These are phyloP conservation scores for Ctenodactylus gundi DNA, from an alignment of 2,113 vertebrate species.

Conservation along the genomic window DNA sequence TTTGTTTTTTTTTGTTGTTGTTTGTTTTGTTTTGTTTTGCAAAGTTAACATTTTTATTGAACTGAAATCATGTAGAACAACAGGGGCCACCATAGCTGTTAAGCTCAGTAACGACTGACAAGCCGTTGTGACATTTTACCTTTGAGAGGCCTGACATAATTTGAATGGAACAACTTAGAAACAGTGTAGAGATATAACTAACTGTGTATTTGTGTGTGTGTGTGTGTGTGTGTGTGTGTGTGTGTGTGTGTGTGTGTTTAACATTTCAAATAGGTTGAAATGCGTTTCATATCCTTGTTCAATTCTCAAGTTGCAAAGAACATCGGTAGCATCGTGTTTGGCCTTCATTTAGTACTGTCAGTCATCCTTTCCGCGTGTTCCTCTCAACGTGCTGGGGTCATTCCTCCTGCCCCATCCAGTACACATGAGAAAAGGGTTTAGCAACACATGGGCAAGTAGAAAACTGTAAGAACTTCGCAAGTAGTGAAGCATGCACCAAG, in stretches of 20 bases:
- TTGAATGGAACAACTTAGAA: neutral
- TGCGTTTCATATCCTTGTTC: slow-evolving; percentile 19
- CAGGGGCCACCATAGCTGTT: slow-evolving; percentile 68
- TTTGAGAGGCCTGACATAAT: neutral
- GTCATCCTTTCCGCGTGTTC: neutral
- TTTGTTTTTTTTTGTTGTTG: too few species aligned
- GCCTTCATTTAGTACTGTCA: too few species aligned
- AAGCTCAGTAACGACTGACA: slow-evolving; percentile 40
- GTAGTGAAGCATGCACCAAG: neutral
- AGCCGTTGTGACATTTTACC: neutral
- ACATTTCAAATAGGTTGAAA: slow-evolving; percentile 42
- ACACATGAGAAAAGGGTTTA: neutral
- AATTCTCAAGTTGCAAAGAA: slow-evolving; percentile 55
- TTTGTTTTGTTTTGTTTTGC: too few species aligned
- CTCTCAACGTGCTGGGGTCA: slow-evolving; percentile 3
- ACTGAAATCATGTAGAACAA: slow-evolving; percentile 77
- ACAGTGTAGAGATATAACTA: neutral
- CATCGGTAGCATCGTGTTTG: slow-evolving; percentile 1
- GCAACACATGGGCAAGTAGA: slow-evolving; percentile 31
- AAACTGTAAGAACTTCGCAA: slow-evolving; percentile 37
- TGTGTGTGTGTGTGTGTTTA: neutral
- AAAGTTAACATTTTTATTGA: slow-evolving; percentile 86
- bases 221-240: too few species aligned
- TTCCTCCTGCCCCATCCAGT: neutral
- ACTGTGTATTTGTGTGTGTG: neutral